These are phyloP conservation scores for Copsychus sechellarum DNA, from an alignment of 2,113 vertebrate species.

Conservation along the genomic window DNA sequence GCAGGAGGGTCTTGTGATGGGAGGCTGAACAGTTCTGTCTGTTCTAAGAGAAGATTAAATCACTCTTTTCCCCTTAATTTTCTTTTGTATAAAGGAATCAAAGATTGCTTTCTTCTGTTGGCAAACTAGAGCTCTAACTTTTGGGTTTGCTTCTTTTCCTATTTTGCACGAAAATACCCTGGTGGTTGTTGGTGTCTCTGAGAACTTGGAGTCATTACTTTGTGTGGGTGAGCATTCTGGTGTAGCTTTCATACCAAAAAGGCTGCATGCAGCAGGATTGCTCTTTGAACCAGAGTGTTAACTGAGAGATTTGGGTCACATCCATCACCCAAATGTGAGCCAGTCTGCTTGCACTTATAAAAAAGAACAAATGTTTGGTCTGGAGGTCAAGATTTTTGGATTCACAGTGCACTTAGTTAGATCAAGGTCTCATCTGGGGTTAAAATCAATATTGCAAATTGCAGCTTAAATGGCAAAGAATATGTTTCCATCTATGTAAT, in stretches of 20 bases:
- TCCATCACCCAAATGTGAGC: neutral
- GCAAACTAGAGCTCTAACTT: neutral
- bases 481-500: constrained; percentile 49
- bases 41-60: neutral
- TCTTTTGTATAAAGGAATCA: neutral
- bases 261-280: neutral
- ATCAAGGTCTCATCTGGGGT: constrained; percentile 65
- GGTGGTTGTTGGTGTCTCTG: neutral
- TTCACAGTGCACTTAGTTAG: constrained; percentile 60
- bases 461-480: constrained; percentile 65
- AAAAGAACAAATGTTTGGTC: constrained; percentile 57
- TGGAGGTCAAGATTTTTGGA: constrained; percentile 65
- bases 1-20: neutral
- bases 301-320: constrained; percentile 11
- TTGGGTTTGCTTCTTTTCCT: neutral
- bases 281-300: neutral
- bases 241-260: neutral
- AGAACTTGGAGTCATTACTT: neutral
- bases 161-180: neutral
- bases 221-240: neutral
- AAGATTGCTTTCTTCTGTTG: neutral
- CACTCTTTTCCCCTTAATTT: neutral
- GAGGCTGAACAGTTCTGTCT: neutral
- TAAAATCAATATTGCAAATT: constrained; percentile 74
- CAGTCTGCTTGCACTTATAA: neutral